Base-by-base conservation (phyloP, 1,140 invertebrate species). In the Planococcus citri region DNA sequence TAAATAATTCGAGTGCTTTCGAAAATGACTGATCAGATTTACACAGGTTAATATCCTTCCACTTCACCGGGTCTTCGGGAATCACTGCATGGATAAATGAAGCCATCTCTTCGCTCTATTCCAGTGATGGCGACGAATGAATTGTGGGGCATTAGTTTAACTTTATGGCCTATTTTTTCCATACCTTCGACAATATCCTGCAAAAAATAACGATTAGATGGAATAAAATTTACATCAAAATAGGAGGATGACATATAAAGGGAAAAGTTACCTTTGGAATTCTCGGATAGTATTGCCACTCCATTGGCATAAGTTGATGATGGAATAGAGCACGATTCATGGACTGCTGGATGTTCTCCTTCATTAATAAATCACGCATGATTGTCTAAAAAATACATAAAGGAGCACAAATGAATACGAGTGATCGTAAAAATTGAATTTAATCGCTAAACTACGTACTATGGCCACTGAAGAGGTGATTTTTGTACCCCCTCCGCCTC, bases 401-500 rank as follows among this genome's bases (percentile, higher is more conserved):
- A 64, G 20, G 4, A 64, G 10, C 1, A 64, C 25, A 17, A 17
- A 51, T 51, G n/a, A n/a, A n/a, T n/a, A n/a, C n/a, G n/a, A n/a
- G n/a, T n/a, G n/a, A n/a, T n/a, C n/a, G n/a, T n/a, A n/a, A n/a
- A n/a, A n/a, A n/a, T n/a, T n/a, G n/a, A 9, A 41, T 41, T n/a
- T 41, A 10, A n/a, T 41, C 37, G 37, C 9, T 41, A 10, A n/a
- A 17, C 3, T 14, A 74, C 82, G 81, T 77, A 88, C 88, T 74
- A 85, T 78, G 1, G 91, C 87, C 0, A 88, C 84, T 70, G 88
- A 83, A 1, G 90, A 89, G 0, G 91, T 94, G 37, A 98, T 97
- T 77, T 88, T 90, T 0, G 90, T 87, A 3, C 95, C 95, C 14
- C 95, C 95, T 0, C 92, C 89, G 0, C 86, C 92, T 21, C 95